Conservation (phyloP, 2,888 invertebrate species). For the Coecobrya sp. region DNA sequence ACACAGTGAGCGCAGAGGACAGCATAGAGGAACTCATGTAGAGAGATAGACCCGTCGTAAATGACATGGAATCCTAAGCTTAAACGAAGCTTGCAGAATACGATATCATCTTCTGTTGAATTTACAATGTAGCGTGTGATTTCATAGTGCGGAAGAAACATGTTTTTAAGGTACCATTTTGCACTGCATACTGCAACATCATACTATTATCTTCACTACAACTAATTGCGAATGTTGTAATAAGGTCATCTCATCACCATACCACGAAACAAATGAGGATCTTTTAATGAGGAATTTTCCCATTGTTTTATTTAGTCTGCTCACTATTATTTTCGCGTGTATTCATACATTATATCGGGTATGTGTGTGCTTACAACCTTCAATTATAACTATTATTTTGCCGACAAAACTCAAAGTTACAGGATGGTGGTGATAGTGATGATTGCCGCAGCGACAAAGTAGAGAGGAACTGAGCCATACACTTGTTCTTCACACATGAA, state of each 20-base stretch:
- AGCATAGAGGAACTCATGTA: neutral
- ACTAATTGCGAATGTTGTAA: conserved; percentile 35
- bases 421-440: conserved; percentile 33
- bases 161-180: conserved; percentile 25
- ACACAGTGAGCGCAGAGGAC: neutral
- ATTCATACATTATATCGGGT: neutral
- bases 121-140: neutral
- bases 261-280: neutral
- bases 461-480: conserved; percentile 60
- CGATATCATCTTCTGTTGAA: neutral
- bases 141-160: neutral
- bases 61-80: conserved; percentile 70
- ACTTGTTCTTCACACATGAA: conserved; percentile 76
- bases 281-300: conserved; percentile 55
- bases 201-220: neutral
- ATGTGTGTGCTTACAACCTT: neutral
- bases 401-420: conserved; percentile 54
- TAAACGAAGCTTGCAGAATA: conserved; percentile 74
- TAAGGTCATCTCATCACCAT: neutral
- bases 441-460: conserved; percentile 30
- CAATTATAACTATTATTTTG: neutral
- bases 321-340: neutral
- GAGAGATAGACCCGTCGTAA: conserved; percentile 27
- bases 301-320: conserved; percentile 6
- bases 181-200: neutral